phyloP scores from a whole-genome alignment of 2,888 invertebrate genomes.

The Hyposoter dolosus region DNA sequence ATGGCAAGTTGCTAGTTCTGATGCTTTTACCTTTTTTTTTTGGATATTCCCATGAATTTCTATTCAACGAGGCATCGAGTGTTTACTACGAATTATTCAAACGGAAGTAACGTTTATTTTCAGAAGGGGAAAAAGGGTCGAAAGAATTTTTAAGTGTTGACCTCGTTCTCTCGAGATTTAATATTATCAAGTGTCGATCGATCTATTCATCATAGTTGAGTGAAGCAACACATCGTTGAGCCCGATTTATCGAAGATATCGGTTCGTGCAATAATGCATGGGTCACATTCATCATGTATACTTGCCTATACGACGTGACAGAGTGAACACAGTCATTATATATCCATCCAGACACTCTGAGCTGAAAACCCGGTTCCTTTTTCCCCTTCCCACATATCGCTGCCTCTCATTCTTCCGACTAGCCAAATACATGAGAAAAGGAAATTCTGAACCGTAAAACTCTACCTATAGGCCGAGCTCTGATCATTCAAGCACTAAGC shows the following conservation, averaged over 20 bases:
- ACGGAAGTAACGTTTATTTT: neutral
- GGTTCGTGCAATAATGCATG: constrained; percentile 72
- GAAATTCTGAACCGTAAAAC: neutral
- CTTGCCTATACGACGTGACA: constrained; percentile 66
- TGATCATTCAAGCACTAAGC: neutral
- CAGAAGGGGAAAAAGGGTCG: neutral
- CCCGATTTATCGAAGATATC: constrained; percentile 71
- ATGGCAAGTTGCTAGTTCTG: neutral
- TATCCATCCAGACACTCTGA: constrained; percentile 44
- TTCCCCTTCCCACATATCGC: neutral
- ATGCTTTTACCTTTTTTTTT: too few species aligned
- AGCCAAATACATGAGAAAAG: neutral
- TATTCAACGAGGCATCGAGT: neutral
- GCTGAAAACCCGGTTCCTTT: constrained; percentile 16
- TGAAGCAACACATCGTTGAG: constrained; percentile 43
- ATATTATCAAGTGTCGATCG: constrained; percentile 44
- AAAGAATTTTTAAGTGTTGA: constrained; percentile 18
- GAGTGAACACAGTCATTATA: constrained; percentile 15
- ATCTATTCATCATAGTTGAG: constrained; percentile 50
- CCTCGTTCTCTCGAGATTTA: constrained; percentile 40
- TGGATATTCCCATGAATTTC: neutral
- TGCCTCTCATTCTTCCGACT: neutral
- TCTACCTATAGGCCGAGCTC: neutral
- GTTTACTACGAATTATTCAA: neutral
- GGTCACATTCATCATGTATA: constrained; percentile 76